phyloP scores from a whole-genome alignment of 2,888 invertebrate species.

The Stenolophus ochropezus region DNA sequence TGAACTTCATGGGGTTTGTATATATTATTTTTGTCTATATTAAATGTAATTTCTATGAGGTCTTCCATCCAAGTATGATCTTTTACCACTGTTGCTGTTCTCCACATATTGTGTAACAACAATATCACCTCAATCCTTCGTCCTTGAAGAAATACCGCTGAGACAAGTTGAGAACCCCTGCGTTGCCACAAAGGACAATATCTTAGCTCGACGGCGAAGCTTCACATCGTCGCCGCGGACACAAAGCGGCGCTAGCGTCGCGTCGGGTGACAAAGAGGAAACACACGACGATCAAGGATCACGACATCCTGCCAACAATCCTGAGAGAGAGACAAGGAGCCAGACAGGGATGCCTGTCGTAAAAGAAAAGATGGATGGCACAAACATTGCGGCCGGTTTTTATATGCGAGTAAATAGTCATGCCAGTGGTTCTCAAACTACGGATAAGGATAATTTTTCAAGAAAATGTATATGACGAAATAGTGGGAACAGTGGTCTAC shows the following conservation, averaged over 20 bases:
- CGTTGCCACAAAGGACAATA: not conserved
- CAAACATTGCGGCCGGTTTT: not conserved
- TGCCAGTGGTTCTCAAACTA: not conserved
- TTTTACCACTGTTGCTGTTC: too few species aligned
- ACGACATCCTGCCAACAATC: not conserved
- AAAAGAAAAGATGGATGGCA: not conserved
- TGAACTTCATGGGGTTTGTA: too few species aligned
- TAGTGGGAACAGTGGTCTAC: too few species aligned
- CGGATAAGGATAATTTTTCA: too few species aligned
- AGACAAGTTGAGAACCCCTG: not conserved
- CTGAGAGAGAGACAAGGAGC: not conserved
- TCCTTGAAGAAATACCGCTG: not conserved
- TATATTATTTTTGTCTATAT: too few species aligned
- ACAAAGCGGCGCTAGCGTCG: constrained; percentile 17
- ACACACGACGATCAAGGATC: constrained; percentile 21
- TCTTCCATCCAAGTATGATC: too few species aligned
- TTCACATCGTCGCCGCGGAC: not conserved
- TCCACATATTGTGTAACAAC: too few species aligned
- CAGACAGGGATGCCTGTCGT: not conserved
- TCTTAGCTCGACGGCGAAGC: not conserved
- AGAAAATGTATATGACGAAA: too few species aligned
- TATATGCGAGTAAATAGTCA: not conserved
- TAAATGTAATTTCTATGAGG: too few species aligned
- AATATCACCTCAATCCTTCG: too few species aligned
- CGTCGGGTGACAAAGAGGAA: constrained; percentile 22